Evolutionary conservation across 2,888 invertebrate genomes (phyloP).

Genomic region (Nyleta sp.): DNA sequence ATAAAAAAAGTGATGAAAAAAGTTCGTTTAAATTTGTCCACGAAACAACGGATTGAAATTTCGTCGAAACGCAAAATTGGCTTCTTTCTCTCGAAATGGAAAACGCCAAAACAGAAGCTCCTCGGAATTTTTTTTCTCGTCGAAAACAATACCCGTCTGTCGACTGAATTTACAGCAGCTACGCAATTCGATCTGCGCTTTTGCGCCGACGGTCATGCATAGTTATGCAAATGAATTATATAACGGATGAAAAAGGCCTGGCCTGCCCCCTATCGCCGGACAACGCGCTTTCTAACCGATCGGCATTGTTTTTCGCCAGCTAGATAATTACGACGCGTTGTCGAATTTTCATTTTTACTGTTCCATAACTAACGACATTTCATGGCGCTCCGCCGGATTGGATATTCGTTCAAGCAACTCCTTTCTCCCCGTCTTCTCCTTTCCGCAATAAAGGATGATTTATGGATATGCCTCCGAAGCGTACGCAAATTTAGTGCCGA

Average conservation of each 20-base stretch:
- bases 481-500: constrained; percentile 63
- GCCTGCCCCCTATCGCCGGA: not conserved
- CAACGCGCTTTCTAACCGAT: constrained; percentile 34
- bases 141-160: too few species aligned
- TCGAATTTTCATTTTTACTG: constrained; percentile 53
- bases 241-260: constrained; percentile 1
- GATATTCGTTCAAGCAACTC: constrained; percentile 47
- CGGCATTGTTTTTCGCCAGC: constrained; percentile 41
- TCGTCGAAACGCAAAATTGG: too few species aligned
- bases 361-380: constrained; percentile 56
- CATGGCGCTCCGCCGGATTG: constrained; percentile 44
- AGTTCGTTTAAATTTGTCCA: too few species aligned
- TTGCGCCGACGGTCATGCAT: not conserved
- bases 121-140: too few species aligned
- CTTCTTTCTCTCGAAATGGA: too few species aligned
- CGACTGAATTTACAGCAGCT: too few species aligned
- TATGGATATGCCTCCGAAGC: constrained; percentile 61
- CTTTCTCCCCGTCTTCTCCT: constrained; percentile 48
- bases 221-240: constrained; percentile 22
- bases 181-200: too few species aligned
- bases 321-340: constrained; percentile 43
- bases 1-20: too few species aligned
- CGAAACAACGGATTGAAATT: too few species aligned
- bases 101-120: too few species aligned
- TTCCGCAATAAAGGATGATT: constrained; percentile 62